Evolutionary conservation across 92 coral and sea anemone species (phyloP), one percentile per base, ranked within the genome.

Genomic region (Phenganax stokvisi): DNA sequence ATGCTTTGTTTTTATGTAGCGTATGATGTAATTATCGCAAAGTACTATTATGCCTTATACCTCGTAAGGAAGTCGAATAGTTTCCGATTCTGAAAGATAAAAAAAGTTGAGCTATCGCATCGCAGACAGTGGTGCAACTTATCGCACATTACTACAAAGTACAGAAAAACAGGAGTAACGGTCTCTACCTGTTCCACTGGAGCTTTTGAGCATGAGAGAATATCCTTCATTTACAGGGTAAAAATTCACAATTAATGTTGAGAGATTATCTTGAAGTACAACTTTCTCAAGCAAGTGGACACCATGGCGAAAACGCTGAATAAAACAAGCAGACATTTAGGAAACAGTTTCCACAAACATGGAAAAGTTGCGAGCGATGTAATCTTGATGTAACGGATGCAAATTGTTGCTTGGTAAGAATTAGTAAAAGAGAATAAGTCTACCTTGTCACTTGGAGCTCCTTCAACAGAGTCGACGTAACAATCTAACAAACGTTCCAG

Each of bases 391-490:
- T 37, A 37, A 37, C 5, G 0, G 47, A 1, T 1, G 47, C 2
- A 37, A 37, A 37, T 5, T 37, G 47, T 37, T 37, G 47, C 47
- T 37, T 1, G 5, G 47, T 2, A 37, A 37, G 8, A 57, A n/a
- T 17, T 53, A 64, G 10, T n/a, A 27, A 56, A 11, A 27, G 52
- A 20, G 11, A 20, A 10, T 68, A 75, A 9, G 47, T 37, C 47
- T 52, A 94, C 98, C 97, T 94, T 94, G 81, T 94, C 98, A 84
- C 86, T 90, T 13, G 98, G 98, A 10, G 98, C 98, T 44, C 98
- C 98, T 76, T 94, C 97, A 76, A 89, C 90, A 30, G 98, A 94
- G 65, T 94, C 98, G 12, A 94, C 87, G 83, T 92, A 94, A 76
- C 98, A 94, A 86, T 94, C 98, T 83, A 90, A 80, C 82, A 94